These are phyloP conservation scores for Dromiciops gliroides DNA, from an alignment of 2,113 vertebrate genomes.

Conservation along the genomic window DNA sequence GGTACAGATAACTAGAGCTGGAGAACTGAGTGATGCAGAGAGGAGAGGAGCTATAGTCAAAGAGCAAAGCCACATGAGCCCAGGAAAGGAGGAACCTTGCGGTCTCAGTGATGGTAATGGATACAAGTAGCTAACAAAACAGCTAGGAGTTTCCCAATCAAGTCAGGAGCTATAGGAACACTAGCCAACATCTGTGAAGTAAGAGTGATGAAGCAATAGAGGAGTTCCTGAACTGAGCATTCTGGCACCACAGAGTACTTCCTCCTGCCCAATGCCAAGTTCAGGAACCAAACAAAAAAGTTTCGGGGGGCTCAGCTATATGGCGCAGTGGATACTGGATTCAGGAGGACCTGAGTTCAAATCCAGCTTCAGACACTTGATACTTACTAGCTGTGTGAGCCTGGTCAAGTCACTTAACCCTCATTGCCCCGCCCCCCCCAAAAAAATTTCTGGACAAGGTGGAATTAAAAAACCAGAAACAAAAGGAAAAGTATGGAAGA, in stretches of 20 bases:
- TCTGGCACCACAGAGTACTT: neutral
- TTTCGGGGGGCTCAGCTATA: too few relatives aligned
- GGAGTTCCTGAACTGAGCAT: neutral
- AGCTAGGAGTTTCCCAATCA: neutral
- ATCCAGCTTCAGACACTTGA: too few relatives aligned
- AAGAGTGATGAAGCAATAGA: neutral
- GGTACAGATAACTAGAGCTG: neutral
- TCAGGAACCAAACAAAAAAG: neutral
- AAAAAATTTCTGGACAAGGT: neutral
- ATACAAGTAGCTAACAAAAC: neutral
- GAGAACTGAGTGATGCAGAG: neutral
- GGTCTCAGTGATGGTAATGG: neutral
- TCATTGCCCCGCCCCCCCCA: too few relatives aligned
- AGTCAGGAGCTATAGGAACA: neutral
- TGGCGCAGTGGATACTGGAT: too few relatives aligned
- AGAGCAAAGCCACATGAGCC: neutral
- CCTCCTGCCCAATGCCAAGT: neutral
- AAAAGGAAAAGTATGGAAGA: neutral
- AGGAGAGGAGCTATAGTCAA: neutral
- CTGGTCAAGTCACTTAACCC: too few relatives aligned
- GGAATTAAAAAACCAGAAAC: neutral
- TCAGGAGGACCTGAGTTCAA: too few relatives aligned
- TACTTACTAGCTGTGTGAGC: too few relatives aligned
- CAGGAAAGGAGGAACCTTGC: neutral
- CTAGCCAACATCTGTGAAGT: neutral